phyloP scores from a whole-genome alignment of 2,113 vertebrate genomes.

The Oncorhynchus keta region DNA sequence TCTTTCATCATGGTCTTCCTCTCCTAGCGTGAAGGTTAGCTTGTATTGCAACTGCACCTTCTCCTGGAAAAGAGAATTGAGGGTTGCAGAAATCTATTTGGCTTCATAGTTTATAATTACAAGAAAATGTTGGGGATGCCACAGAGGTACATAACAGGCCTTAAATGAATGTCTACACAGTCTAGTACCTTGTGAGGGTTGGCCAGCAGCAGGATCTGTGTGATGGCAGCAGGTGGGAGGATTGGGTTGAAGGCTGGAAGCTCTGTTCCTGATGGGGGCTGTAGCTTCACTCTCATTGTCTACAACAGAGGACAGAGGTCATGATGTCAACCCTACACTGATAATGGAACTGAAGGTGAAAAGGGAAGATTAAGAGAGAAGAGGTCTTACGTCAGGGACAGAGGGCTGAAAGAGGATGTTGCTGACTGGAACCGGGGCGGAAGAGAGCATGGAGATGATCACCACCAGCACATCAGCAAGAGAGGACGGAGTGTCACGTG shows the following conservation, averaged over 20 bases:
- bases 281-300: slow-evolving; percentile 94
- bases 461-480: slow-evolving; percentile 91
- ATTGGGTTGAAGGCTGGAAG: slow-evolving; percentile 94
- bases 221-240: slow-evolving; percentile 91
- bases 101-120: too few relatives aligned
- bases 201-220: slow-evolving; percentile 93
- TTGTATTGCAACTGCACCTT: slow-evolving; percentile 94
- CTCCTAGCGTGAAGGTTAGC: slow-evolving; percentile 88
- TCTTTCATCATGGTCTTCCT: slow-evolving; percentile 87
- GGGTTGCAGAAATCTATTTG: too few relatives aligned
- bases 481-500: slow-evolving; percentile 81
- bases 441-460: slow-evolving; percentile 97
- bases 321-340: not conserved
- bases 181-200: slow-evolving; percentile 72
- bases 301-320: slow-evolving; percentile 47
- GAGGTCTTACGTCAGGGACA: slow-evolving; percentile 86
- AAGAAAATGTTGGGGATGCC: too few relatives aligned
- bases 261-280: slow-evolving; percentile 89
- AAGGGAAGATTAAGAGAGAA: not conserved
- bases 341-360: not conserved
- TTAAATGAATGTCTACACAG: not conserved
- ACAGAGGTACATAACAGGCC: not conserved
- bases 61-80: slow-evolving; percentile 74
- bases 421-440: slow-evolving; percentile 85
- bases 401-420: slow-evolving; percentile 89